Percentiles rank a stretch among this genome's conserved stretches.
Conservation (phyloP, 2,888 invertebrate genomes). For the Amiota communis region DNA sequence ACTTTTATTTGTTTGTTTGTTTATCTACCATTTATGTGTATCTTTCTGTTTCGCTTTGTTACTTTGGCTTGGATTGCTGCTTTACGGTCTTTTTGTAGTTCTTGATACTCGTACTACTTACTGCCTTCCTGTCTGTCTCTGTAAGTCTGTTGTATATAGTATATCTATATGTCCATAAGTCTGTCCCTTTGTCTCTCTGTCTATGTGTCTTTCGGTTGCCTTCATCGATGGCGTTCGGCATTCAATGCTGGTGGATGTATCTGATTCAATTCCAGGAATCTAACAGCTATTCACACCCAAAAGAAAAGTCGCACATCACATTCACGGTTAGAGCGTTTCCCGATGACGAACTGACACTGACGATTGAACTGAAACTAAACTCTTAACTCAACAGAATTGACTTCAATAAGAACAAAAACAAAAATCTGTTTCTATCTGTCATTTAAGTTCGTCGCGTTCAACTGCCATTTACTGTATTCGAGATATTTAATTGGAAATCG, state of each 20-base stretch:
- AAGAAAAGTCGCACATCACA: constrained; percentile 70
- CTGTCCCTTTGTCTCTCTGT: constrained; percentile 42
- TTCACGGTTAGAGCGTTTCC: constrained; percentile 70
- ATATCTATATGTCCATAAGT: too few relatives aligned
- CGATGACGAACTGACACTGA: constrained; percentile 62
- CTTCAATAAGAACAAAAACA: not conserved
- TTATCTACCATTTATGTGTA: constrained; percentile 58
- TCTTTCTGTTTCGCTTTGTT: constrained; percentile 32
- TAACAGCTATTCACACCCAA: constrained; percentile 73
- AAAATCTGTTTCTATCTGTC: not conserved
- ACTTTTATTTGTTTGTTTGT: constrained; percentile 57
- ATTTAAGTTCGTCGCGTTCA: not conserved
- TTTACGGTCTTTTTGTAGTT: constrained; percentile 57
- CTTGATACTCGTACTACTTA: constrained; percentile 30
- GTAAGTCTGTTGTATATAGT: not conserved
- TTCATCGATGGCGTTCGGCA: constrained; percentile 11
- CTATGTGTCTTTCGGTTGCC: constrained; percentile 37
- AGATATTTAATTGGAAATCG: constrained; percentile 32
- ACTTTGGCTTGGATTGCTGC: constrained; percentile 37
- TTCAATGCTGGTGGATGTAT: constrained; percentile 34
- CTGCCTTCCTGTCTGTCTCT: constrained; percentile 11
- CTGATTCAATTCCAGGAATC: constrained; percentile 71
- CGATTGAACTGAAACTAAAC: constrained; percentile 37
- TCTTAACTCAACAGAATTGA: constrained; percentile 34
- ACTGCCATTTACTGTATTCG: constrained; percentile 44